phyloP scores from a whole-genome alignment of 2,888 invertebrate genomes.

The Phortica magna region DNA sequence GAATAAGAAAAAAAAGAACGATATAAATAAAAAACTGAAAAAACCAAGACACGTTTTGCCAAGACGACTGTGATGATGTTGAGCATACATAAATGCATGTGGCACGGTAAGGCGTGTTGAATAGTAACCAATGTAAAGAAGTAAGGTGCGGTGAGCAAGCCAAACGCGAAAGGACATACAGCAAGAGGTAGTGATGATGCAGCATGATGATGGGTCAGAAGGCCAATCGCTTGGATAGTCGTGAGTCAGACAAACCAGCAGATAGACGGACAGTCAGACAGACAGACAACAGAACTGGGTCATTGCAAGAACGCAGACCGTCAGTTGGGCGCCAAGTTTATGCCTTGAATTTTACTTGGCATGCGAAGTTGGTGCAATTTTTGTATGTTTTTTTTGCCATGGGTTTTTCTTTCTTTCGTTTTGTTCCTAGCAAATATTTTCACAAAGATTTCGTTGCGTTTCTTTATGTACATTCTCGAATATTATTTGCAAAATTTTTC shows the following conservation, averaged over 20 bases:
- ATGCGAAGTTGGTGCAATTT: conserved; percentile 25
- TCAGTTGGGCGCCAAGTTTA: conserved; percentile 32
- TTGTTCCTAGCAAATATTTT: conserved; percentile 5
- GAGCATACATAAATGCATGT: background rate
- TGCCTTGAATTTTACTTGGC: conserved; percentile 29
- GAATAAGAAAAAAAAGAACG: background rate
- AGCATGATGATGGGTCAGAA: background rate
- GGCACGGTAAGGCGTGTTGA: background rate
- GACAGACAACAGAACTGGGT: conserved; percentile 12
- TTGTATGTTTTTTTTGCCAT: background rate
- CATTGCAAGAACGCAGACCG: conserved; percentile 27
- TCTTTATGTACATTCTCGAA: background rate
- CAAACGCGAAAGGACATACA: conserved; percentile 13
- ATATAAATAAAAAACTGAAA: background rate
- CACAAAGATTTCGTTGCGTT: background rate
- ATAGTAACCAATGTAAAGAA: background rate
- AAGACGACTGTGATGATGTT: conserved; percentile 11
- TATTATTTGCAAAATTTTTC: conserved; percentile 30
- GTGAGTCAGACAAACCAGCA: conserved; percentile 2
- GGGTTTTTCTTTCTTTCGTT: background rate
- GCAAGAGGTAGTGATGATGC: background rate
- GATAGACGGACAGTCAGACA: background rate
- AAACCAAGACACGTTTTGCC: conserved; percentile 27
- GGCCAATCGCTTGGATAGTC: background rate
- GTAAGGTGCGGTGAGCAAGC: background rate